A percentile compares a stretch with the other conserved stretches of the same genome.
Conservation (phyloP, 2,888 invertebrate species). For the Nymphalis polychloros region DNA sequence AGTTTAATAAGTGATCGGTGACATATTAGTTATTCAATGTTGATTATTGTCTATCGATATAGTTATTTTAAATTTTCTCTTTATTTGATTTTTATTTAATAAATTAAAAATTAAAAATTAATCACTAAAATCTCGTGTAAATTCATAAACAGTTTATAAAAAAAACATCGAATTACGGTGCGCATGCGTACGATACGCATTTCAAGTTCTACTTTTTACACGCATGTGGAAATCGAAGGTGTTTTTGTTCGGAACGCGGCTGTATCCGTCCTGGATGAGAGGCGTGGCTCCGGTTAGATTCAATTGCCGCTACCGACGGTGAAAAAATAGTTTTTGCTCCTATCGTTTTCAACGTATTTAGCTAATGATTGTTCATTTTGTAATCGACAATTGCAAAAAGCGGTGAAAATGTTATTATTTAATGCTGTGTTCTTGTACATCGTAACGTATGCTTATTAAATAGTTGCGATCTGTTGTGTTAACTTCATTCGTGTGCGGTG, state of each 20-base stretch:
- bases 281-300: slow-evolving; percentile 24
- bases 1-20: too few species aligned
- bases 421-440: not conserved
- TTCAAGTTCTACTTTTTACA: slow-evolving; percentile 9
- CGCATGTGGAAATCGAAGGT: slow-evolving; percentile 17
- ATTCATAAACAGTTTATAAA: not conserved
- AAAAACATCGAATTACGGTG: not conserved
- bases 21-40: too few species aligned
- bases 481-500: too few species aligned
- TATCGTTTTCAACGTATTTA: slow-evolving; percentile 5
- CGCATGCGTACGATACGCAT: not conserved
- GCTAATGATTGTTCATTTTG: not conserved
- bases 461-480: not conserved
- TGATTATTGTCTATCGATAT: too few species aligned
- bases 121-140: not conserved
- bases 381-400: slow-evolving; percentile 7
- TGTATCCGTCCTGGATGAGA: slow-evolving; percentile 28
- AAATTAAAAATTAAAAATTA: too few species aligned
- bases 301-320: slow-evolving; percentile 3
- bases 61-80: too few species aligned
- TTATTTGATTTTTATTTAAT: too few species aligned
- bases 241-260: slow-evolving; percentile 27
- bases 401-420: not conserved
- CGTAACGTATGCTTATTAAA: not conserved
- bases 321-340: slow-evolving; percentile 19